Base-by-base conservation (phyloP, 2,888 invertebrate species). In the Drosophila percnosoma region DNA sequence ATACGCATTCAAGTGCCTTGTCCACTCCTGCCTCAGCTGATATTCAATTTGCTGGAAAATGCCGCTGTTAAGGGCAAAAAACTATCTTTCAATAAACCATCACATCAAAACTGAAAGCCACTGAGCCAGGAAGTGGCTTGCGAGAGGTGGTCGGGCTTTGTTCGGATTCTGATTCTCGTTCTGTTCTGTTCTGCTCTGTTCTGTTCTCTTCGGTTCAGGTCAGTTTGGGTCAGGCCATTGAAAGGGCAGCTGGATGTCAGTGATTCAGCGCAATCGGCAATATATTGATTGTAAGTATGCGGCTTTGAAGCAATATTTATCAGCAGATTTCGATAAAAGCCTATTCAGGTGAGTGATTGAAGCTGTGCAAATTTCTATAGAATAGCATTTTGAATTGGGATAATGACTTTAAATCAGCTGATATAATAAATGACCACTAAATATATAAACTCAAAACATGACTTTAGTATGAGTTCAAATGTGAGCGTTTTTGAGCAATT, bases 41-140 rank as follows among this genome's bases (percentile, higher is more conserved):
- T 89, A 90, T 83, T 90, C 90, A 85, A 85, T 90, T 45, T 90
- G 90, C 67, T 90, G 90, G 90, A 83, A 89, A 83, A 83, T 87
- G 89, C 65, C 54, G 74, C 68, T 78, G 65, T 82, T 82, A 81
- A 68, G 76, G 65, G 61, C 61, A 74, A 57, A 83, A 89, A 84
- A 90, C 89, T 89, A 84, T 90, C 77, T 83, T 86, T 86, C 77
- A 72, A 83, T 86, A 77, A 88, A 80, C 73, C 68, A 68, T 59
- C 36, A 11, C 68, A 73, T 38, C 11, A 49, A 58, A 63, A 63
- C 36, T 38, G 21, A 57, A 42, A 48, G 48, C 63, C 60, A 62
- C 70, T 68, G 78, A 68, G 70, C 75, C 80, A 79, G 82, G 80
- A 86, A 80, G 68, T 76, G 80, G 72, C 60, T 55, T 45, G 40